Base-by-base conservation (phyloP, 2,888 invertebrate genomes). In the Netelia virgata region DNA sequence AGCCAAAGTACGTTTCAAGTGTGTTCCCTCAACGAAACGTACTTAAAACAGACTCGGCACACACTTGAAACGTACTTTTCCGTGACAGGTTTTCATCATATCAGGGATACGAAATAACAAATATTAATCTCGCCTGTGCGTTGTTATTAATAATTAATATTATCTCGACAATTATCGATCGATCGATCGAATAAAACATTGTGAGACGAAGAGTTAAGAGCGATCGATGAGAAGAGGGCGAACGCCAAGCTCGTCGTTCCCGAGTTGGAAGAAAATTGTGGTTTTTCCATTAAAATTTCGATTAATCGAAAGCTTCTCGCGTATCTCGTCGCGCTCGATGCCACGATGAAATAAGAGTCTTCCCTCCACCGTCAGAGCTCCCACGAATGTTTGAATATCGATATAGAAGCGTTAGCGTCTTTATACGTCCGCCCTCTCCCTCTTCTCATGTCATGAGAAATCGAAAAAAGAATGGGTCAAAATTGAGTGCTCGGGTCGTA, bases 281-380 rank as follows among this genome's bases (percentile, higher is more conserved):
- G 87, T 90, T 88, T 90, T 90, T 90, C 88, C 89, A 90, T 90
- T 90, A 90, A 90, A 90, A 89, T 88, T 90, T 90, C 88, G 87
- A 90, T 90, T 87, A 89, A 86, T 69, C 59, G 70, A 28, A 28
- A 74, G 43, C 59, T 61, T 64, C 28, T 16, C 50, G 41, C 43
- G 11, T 59, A 16, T 28, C 43, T 47, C 68, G 23, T 10, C 50
- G 23, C 63, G 69, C 77, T 14, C 1, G 43, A 36, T 18, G 36
- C 5, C 28, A 6, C 18, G 43, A 28, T 18, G 10, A 41, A 23
- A 69, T 36, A 36, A 11, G 69, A 70, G 23, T 50, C 66, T 70
- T 64, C 16, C 20, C 55, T 79, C 55, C 14, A 0, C 23, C n/a
- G 50, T 16, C n/a, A n/a, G 50, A 36, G 61, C 43, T 70, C 53